Evolutionary conservation across 2,888 invertebrate genomes (phyloP), one percentile per base, ranked within the genome.

Genomic region (Eustalomyia histrio): DNA sequence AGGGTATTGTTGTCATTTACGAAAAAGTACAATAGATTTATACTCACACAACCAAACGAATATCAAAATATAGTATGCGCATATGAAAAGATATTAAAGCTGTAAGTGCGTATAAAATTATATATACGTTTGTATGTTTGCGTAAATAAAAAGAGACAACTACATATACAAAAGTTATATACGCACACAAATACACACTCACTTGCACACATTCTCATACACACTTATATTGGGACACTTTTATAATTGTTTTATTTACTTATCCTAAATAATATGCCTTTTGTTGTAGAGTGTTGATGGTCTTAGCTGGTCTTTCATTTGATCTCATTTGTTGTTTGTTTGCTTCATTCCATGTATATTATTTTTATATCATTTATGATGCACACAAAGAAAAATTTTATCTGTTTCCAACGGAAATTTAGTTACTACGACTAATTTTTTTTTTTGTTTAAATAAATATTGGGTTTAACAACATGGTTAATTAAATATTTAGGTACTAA

Each of bases 201-300:
- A n/a, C n/a, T n/a, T n/a, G n/a, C n/a, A 64, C 29, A 21, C 24
- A 64, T 21, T 24, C 1, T 5, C 55, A 35, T 10, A 14, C 33
- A 64, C 33, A 64, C 50, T 50, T 10, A 17, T 4, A 33, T 14
- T 52, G 12, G 24, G 50, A 52, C n/a, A 52, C 64, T 29, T n/a
- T 17, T 52, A 6, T 73, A 76, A 76, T 73, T 80, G 80, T 73
- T 73, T 80, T 73, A 76, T 80, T 72, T 76, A 73, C 68, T 80
- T 76, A 80, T 80, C 57, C 75, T 71, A 63, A 72, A 68, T 76
- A 64, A 69, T 76, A 69, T 50, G 63, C 63, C 57, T 65, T 72
- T 65, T 52, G 16, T n/a, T 14, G n/a, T 17, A 64, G 29, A 64
- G 50, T 16, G 52, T 57, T 67, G 39, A 73, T 61, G 47, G 47